phyloP scores from a whole-genome alignment of 2,888 invertebrate species.

The Myopa testacea region DNA sequence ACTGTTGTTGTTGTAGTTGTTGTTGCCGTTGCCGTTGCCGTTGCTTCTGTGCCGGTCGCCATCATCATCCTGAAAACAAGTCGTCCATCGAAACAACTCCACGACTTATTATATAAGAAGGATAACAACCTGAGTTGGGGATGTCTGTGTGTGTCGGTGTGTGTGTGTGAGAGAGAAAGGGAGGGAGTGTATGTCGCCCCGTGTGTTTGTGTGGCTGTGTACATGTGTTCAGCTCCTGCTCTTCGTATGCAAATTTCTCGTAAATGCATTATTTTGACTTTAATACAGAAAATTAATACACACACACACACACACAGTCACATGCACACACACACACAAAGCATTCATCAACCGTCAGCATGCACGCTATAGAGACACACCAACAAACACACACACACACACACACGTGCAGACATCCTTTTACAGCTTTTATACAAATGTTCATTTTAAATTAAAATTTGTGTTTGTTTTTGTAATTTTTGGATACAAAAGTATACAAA shows the following conservation, averaged over 20 bases:
- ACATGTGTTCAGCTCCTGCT: background rate
- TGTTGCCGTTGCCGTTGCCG: background rate
- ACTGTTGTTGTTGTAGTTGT: no score
- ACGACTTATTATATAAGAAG: no score
- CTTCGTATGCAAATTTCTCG: slow-evolving; percentile 18
- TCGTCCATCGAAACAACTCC: no score
- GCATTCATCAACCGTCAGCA: no score
- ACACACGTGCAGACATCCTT: background rate
- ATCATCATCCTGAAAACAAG: no score
- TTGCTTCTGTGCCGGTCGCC: no score
- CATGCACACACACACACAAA: no score
- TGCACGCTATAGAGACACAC: background rate
- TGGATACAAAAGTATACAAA: background rate
- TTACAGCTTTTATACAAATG: background rate
- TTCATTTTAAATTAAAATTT: background rate
- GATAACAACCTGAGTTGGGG: no score
- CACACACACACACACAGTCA: slow-evolving; percentile 12
- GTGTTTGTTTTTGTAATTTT: background rate
- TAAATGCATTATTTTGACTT: slow-evolving; percentile 27
- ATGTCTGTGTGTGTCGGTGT: background rate
- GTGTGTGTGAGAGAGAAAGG: no score
- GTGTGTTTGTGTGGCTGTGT: background rate
- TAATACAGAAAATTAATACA: slow-evolving; percentile 28
- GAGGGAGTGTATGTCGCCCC: no score
- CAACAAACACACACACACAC: background rate